Percentiles rank a stretch among this genome's conserved stretches.
These are phyloP conservation scores for Eptatretus burgeri DNA, from an alignment of 2,113 vertebrate genomes.

Conservation along the genomic window DNA sequence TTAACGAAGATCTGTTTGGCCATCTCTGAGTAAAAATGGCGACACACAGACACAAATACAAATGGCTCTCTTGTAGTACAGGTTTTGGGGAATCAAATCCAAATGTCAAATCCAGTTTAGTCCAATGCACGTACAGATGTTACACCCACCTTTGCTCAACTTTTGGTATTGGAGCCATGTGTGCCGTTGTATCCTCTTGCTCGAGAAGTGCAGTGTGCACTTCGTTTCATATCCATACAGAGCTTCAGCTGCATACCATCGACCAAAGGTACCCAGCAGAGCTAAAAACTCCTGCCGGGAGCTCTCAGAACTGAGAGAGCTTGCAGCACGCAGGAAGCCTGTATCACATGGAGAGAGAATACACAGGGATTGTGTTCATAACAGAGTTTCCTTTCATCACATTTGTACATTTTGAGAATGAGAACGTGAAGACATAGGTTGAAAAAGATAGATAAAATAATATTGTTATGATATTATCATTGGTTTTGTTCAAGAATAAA, in stretches of 20 bases:
- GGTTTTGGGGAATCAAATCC: too few relatives aligned
- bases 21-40: too few relatives aligned
- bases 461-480: neutral
- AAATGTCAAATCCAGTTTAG: too few relatives aligned
- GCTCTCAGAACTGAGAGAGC: constrained; percentile 59
- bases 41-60: too few relatives aligned
- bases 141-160: constrained; percentile 12
- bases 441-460: neutral
- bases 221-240: constrained; percentile 78
- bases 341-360: neutral
- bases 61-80: too few relatives aligned
- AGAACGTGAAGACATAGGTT: neutral
- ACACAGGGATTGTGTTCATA: neutral
- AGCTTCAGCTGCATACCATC: constrained; percentile 65
- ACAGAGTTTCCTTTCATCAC: neutral
- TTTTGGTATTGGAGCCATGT: constrained; percentile 98
- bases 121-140: too few relatives aligned
- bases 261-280: constrained; percentile 61
- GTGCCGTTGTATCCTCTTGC: constrained; percentile 91
- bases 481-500: neutral
- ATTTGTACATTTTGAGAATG: neutral
- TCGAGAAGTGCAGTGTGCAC: constrained; percentile 84
- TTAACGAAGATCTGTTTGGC: too few relatives aligned
- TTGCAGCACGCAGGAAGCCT: constrained; percentile 74
- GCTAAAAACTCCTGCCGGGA: constrained; percentile 58